Evolutionary conservation across 2,113 vertebrate species (phyloP).

Genomic region (Pycnonotus jocosus): DNA sequence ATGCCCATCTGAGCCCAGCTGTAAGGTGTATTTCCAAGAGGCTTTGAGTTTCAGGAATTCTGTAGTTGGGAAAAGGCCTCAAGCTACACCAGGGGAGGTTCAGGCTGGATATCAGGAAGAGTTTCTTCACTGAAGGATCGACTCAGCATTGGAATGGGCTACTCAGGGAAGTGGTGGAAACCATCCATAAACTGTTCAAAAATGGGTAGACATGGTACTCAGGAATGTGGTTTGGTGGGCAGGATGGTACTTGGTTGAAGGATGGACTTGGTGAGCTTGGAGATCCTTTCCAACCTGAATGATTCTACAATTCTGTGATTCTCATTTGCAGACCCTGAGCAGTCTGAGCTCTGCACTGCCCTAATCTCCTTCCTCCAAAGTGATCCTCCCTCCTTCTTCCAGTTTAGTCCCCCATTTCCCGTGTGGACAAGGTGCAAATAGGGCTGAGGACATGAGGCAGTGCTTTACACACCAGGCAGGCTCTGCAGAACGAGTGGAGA

Average conservation of each 20-base stretch:
- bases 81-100: background rate
- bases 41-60: background rate
- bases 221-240: background rate
- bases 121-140: background rate
- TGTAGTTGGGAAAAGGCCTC: background rate
- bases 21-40: background rate
- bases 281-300: background rate
- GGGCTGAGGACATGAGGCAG: background rate
- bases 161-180: background rate
- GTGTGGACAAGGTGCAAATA: fast-evolving
- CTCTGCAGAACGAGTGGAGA: background rate
- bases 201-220: background rate
- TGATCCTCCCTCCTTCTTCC: background rate
- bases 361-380: background rate
- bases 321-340: background rate
- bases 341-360: background rate
- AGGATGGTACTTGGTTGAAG: background rate
- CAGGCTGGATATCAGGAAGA: background rate
- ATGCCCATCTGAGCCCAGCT: background rate
- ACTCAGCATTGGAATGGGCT: background rate
- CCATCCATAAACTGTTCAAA: background rate
- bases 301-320: background rate
- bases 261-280: background rate
- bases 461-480: background rate
- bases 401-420: background rate